Base-by-base conservation (phyloP, 2,888 invertebrate species). In the Ochropacha duplaris region DNA sequence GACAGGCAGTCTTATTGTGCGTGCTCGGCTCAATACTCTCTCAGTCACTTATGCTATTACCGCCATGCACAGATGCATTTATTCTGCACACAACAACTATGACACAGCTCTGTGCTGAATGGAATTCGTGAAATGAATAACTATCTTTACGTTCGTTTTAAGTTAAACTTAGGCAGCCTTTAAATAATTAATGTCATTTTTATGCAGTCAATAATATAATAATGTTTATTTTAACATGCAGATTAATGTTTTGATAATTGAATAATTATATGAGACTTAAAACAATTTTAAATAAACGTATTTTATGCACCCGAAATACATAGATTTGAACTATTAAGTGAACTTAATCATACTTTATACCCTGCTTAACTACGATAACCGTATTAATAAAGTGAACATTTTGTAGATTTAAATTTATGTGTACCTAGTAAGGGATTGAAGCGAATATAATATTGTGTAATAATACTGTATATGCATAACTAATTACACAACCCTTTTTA, bases 401-500 rank as follows among this genome's bases (percentile, higher is more conserved):
- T 68, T 77, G 71, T 72, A 71, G 65, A 68, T 71, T 64, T 76
- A 73, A 75, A 69, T 67, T 68, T 64, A 64, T 74, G 64, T 74
- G 74, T 77, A 76, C 68, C 68, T 79, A 75, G 62, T 78, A 69
- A 63, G 76, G 81, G 76, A 76, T 74, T 72, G 69, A 83, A 85
- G 81, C 81, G 71, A 81, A 78, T 83, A 81, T 76, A 72, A 72
- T 71, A 77, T 78, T 78, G 79, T 31, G 52, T 31, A 31, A 52
- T 31, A 79, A 79, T 84, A 81, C 84, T 86, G 84, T 88, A 90
- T 87, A 92, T 80, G 81, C 81, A 83, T 90, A 89, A 84, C 86
- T 86, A 87, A 84, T 86, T 82, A 87, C 91, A 92, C 91, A 93
- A 92, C 92, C 88, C 86, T 86, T 86, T 77, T 84, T 90, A 90